These are phyloP conservation scores for Eudyptes chrysolophus DNA, from an alignment of 2,113 vertebrate species.

Conservation along the genomic window DNA sequence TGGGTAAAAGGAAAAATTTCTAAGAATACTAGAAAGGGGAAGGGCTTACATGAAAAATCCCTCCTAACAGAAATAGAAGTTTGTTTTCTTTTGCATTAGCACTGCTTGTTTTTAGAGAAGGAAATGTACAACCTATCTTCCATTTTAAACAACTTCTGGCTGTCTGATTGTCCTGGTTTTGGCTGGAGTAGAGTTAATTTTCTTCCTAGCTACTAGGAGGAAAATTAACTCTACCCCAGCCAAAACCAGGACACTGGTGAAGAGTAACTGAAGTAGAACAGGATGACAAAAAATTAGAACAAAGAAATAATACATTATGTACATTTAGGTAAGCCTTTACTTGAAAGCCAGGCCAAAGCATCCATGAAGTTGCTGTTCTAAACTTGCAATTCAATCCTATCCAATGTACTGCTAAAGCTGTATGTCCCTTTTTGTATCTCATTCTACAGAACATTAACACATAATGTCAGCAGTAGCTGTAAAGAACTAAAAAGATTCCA, in stretches of 20 bases:
- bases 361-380: background rate
- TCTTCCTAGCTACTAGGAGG: too few species aligned
- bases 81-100: background rate
- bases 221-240: too few species aligned
- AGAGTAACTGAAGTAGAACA: background rate
- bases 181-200: too few species aligned
- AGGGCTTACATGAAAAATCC: background rate
- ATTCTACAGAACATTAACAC: background rate
- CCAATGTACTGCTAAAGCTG: background rate
- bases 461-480: background rate
- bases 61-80: background rate
- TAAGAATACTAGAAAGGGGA: background rate
- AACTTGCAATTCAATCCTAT: background rate
- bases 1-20: background rate
- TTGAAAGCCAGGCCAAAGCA: background rate
- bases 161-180: too few species aligned
- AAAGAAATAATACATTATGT: background rate
- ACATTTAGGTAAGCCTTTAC: background rate
- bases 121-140: fast-evolving
- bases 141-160: background rate
- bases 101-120: background rate
- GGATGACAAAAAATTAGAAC: background rate
- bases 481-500: background rate
- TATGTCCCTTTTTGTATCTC: too few species aligned
- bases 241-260: too few species aligned